A percentile compares a stretch with the other conserved stretches of the same genome.
These are phyloP conservation scores for Morpho deidamia DNA, from an alignment of 2,888 invertebrate species.

Conservation along the genomic window DNA sequence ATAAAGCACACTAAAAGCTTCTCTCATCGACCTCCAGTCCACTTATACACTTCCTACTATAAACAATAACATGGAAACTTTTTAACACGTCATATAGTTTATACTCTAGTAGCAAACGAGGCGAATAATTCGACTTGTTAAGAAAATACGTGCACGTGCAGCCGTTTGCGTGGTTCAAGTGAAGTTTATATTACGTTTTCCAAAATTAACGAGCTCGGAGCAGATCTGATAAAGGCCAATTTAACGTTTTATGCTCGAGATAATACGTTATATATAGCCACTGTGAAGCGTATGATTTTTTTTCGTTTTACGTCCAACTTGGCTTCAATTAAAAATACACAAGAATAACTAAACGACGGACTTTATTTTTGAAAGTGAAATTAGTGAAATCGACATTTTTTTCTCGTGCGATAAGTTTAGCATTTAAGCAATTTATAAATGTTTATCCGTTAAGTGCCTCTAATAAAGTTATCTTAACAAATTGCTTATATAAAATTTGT, in stretches of 20 bases:
- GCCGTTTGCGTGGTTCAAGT: conserved; percentile 26
- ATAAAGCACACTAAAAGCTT: conserved; percentile 49
- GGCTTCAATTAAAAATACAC: too few relatives aligned
- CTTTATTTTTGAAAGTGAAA: too few relatives aligned
- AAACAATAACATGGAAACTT: conserved; percentile 74
- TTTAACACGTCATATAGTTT: conserved; percentile 63
- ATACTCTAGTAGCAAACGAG: conserved; percentile 41
- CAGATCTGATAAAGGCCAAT: conserved; percentile 7
- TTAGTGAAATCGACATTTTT: too few relatives aligned
- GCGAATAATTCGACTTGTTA: conserved; percentile 71
- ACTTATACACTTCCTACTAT: conserved; percentile 58
- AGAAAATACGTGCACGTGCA: conserved; percentile 66
- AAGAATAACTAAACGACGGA: too few relatives aligned
- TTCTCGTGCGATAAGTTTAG: too few relatives aligned
- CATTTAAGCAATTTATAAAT: too few relatives aligned
- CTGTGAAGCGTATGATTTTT: too few relatives aligned
- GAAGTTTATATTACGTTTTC: conserved; percentile 21
- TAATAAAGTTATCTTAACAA: too few relatives aligned
- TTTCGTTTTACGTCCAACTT: too few relatives aligned
- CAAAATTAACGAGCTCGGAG: conserved; percentile 11
- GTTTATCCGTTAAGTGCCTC: too few relatives aligned
- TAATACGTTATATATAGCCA: not conserved
- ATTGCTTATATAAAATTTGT: too few relatives aligned
- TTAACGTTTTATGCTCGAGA: not conserved
- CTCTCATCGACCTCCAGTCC: conserved; percentile 49